These are phyloP conservation scores for Copsychus sechellarum DNA, from an alignment of 2,113 vertebrate genomes.

Conservation along the genomic window DNA sequence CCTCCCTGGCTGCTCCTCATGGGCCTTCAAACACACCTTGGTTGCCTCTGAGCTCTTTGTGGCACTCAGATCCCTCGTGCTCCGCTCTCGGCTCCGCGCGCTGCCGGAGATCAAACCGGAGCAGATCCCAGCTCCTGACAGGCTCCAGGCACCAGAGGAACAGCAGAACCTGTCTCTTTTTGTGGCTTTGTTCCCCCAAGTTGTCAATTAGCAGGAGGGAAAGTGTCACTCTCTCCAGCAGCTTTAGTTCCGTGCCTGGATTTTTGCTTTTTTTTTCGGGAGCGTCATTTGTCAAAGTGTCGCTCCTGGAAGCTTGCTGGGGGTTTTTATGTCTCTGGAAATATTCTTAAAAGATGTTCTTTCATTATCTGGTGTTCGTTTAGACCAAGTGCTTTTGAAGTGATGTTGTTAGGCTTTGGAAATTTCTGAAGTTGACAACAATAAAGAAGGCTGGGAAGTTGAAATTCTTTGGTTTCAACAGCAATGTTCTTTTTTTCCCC, in stretches of 20 bases:
- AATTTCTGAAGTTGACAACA: constrained; percentile 42
- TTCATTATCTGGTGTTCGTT: constrained; percentile 42
- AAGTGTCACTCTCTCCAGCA: constrained; percentile 26
- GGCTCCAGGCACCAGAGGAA: constrained; percentile 4
- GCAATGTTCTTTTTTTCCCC: not conserved
- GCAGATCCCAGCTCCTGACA: constrained; percentile 40
- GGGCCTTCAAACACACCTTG: not conserved
- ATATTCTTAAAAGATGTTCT: constrained; percentile 48
- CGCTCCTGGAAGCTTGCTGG: not conserved
- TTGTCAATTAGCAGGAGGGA: constrained; percentile 69
- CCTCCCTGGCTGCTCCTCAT: not conserved
- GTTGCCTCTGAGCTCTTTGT: not conserved
- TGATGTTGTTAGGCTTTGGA: constrained; percentile 28
- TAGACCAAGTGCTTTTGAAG: constrained; percentile 36
- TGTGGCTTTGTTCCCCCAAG: constrained; percentile 43
- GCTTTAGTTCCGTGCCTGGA: constrained; percentile 29
- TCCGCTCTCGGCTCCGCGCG: not conserved
- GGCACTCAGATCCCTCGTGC: not conserved
- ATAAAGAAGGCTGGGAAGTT: not conserved
- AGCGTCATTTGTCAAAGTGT: constrained; percentile 46
- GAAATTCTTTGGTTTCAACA: constrained; percentile 20
- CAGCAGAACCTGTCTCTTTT: constrained; percentile 13
- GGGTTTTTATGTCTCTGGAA: constrained; percentile 10
- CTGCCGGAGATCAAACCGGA: not conserved
- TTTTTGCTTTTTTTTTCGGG: not conserved